Percentiles rank a stretch among this genome's conserved stretches.
These are phyloP conservation scores for Sorex araneus DNA, from an alignment of 2,113 vertebrate species.

Conservation along the genomic window DNA sequence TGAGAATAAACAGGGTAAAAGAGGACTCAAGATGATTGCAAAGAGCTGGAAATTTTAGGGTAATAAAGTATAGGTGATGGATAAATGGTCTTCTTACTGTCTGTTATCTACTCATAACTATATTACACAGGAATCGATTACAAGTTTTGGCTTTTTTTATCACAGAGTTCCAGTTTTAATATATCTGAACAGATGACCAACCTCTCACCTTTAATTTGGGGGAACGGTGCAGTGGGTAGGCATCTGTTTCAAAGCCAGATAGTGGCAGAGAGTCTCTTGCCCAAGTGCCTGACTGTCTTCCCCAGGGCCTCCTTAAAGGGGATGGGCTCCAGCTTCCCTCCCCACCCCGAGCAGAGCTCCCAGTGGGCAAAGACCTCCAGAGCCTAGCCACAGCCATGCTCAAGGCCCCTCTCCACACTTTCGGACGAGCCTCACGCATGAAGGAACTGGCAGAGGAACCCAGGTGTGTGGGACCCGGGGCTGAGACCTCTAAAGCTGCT, in stretches of 20 bases:
- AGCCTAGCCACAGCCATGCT: too few species aligned
- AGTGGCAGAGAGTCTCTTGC: too few species aligned
- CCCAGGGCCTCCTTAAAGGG: too few species aligned
- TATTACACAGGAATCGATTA: neutral
- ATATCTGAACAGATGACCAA: neutral
- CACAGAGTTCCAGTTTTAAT: constrained; percentile 16
- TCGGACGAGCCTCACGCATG: too few species aligned
- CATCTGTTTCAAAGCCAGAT: constrained; percentile 9
- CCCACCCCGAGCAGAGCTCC: too few species aligned
- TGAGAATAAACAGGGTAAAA: neutral
- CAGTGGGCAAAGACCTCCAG: too few species aligned
- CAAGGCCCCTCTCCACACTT: too few species aligned
- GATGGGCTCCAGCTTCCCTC: too few species aligned
- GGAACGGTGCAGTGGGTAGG: neutral
- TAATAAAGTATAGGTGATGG: neutral
- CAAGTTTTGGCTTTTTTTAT: neutral
- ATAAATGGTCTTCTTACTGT: constrained; percentile 10
- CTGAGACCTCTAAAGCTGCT: too few species aligned
- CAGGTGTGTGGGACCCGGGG: too few species aligned
- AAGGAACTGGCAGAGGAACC: too few species aligned
- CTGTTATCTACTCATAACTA: constrained; percentile 29
- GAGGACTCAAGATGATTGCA: neutral
- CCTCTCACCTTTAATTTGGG: neutral
- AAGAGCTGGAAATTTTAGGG: neutral
- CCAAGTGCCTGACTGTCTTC: too few species aligned